These are phyloP conservation scores for Oligia latruncula DNA, from an alignment of 2,888 invertebrate species.

Conservation along the genomic window DNA sequence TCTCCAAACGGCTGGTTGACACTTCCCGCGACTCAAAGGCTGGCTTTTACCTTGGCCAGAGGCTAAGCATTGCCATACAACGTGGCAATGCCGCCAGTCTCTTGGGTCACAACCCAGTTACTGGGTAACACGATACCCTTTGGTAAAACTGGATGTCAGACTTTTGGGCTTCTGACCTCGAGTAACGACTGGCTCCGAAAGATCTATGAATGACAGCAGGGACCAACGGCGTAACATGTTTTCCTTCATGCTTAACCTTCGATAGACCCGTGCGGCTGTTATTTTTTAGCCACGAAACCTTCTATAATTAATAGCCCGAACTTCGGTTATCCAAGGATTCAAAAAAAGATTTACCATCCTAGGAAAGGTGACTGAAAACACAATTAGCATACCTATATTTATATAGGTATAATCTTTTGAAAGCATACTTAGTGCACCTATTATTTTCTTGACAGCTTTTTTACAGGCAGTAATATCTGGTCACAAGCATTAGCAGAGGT, in stretches of 20 bases:
- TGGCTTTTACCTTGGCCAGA: background rate
- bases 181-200: background rate
- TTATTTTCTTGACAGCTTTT: background rate
- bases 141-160: background rate
- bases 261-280: too few species aligned
- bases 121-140: too few species aligned
- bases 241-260: background rate
- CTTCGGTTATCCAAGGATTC: too few species aligned
- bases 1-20: background rate
- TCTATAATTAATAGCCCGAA: background rate
- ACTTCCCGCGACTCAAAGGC: background rate
- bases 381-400: background rate
- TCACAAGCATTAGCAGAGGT: too few species aligned
- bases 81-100: background rate
- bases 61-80: background rate
- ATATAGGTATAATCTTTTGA: background rate
- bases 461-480: background rate
- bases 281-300: too few species aligned
- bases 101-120: too few species aligned
- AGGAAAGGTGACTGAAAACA: background rate
- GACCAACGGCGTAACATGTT: background rate
- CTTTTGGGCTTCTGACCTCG: too few species aligned
- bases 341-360: background rate
- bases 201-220: background rate
- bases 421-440: background rate